phyloP scores from a whole-genome alignment of 2,797 vertebrate genomes.

The Percopsis omiscomaycus region DNA sequence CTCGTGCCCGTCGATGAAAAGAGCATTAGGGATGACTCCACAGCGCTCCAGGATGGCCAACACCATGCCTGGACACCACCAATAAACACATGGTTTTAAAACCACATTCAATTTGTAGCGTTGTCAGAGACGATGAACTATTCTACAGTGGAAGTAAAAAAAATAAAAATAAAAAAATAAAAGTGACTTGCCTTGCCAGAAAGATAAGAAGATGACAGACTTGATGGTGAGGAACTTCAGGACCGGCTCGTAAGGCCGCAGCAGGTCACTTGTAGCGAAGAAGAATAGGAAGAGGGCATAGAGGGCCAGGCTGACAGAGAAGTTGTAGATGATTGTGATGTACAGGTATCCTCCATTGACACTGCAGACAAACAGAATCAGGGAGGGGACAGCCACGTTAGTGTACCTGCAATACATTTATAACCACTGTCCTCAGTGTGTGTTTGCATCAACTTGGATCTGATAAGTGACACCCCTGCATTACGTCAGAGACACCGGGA shows the following conservation, averaged over 20 bases:
- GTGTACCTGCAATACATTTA: background rate
- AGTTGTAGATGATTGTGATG: slow-evolving; percentile 93
- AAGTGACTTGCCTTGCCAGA: slow-evolving; percentile 89
- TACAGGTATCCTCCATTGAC: slow-evolving; percentile 92
- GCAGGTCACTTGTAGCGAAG: slow-evolving; percentile 90
- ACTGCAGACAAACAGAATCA: slow-evolving; percentile 61
- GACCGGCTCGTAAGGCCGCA: slow-evolving; percentile 87
- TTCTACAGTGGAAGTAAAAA: background rate
- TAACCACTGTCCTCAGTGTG: background rate
- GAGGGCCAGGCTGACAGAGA: slow-evolving; percentile 92
- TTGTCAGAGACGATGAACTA: background rate
- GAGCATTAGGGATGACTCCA: slow-evolving; percentile 87
- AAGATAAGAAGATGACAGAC: slow-evolving; percentile 95
- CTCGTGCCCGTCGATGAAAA: slow-evolving; percentile 79
- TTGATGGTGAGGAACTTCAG: slow-evolving; percentile 98
- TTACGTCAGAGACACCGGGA: too few species aligned
- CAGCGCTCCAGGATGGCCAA: slow-evolving; percentile 92
- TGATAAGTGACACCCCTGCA: too few species aligned
- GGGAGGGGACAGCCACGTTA: background rate
- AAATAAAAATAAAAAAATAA: background rate
- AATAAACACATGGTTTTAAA: background rate
- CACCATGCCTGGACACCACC: slow-evolving; percentile 79
- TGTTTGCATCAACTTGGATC: too few species aligned
- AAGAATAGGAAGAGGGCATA: slow-evolving; percentile 95
- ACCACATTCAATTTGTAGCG: background rate